A percentile compares a stretch with the other conserved stretches of the same genome.
These are phyloP conservation scores for Melanocharis versteri DNA, from an alignment of 2,113 vertebrate species.

Conservation along the genomic window DNA sequence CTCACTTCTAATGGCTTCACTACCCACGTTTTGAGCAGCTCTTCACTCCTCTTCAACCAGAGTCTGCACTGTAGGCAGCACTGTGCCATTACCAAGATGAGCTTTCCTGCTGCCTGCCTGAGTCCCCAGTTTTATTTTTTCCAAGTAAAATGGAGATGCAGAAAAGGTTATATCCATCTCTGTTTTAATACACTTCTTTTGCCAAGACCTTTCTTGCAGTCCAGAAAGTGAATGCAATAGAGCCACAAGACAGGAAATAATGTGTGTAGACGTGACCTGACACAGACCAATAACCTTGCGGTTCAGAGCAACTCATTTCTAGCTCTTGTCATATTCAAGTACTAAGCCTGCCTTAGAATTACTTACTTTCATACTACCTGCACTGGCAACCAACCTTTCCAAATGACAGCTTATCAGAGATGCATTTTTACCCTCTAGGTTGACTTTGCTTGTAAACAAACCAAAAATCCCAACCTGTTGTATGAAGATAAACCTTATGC, in stretches of 20 bases:
- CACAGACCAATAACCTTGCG: background rate
- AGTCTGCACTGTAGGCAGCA: background rate
- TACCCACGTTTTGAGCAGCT: too few relatives aligned
- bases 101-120: background rate
- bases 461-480: background rate
- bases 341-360: background rate
- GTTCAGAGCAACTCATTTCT: conserved; percentile 35
- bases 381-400: background rate
- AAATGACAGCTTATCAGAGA: background rate
- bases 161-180: background rate
- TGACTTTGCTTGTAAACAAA: background rate
- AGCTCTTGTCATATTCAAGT: background rate
- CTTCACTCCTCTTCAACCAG: background rate
- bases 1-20: background rate
- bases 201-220: background rate
- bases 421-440: background rate
- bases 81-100: too few relatives aligned
- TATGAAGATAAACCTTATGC: background rate
- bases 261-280: background rate
- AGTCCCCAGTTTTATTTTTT: background rate
- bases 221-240: background rate
- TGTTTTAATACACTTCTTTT: background rate
- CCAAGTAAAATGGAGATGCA: background rate
- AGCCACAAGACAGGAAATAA: background rate
- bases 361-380: background rate